Evolutionary conservation across 2,888 invertebrate genomes (phyloP), one percentile per base, ranked within the genome.

Genomic region (Erpobdella octoculata): DNA sequence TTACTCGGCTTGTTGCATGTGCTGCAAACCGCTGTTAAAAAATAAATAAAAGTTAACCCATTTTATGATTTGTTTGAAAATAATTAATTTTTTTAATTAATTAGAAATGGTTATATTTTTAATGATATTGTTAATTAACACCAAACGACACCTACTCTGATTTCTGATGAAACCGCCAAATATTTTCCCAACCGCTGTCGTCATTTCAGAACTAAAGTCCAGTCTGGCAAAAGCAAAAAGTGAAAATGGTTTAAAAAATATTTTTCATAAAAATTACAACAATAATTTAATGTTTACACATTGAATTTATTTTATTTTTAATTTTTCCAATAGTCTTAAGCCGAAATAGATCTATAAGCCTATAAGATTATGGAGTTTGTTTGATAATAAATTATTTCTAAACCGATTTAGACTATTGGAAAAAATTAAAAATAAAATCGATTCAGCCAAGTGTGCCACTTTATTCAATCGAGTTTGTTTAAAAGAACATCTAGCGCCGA

Each of bases 111-210:
- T 8, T 1, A 28, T n/a, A 46, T 53, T n/a, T 18, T 53, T 6
- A n/a, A n/a, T n/a, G n/a, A n/a, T n/a, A n/a, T n/a, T n/a, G n/a
- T n/a, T n/a, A n/a, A n/a, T n/a, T n/a, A n/a, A n/a, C n/a, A n/a
- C n/a, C n/a, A n/a, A n/a, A n/a, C n/a, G n/a, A n/a, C n/a, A n/a
- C 46, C n/a, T n/a, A 69, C 69, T 69, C 35, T 58, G 48, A 21
- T 58, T 69, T 5, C 69, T 48, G 31, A 69, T 53, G 28, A 41
- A 69, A 1, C 58, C 69, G 9, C 48, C 46, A 35, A 69, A 69
- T n/a, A 69, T 69, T 12, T 69, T 46, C n/a, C 58, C 53, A 58
- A 69, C 21, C n/a, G 58, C 69, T 2, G 69, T 48, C 9, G 69
- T 69, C 33, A 33, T 69, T 15, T 46, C 69, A 18, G 37, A 25